A percentile compares a stretch with the other conserved stretches of the same genome.
These are phyloP conservation scores for Metridium senile DNA, from an alignment of 92 coral and sea anemone genomes.

Conservation along the genomic window DNA sequence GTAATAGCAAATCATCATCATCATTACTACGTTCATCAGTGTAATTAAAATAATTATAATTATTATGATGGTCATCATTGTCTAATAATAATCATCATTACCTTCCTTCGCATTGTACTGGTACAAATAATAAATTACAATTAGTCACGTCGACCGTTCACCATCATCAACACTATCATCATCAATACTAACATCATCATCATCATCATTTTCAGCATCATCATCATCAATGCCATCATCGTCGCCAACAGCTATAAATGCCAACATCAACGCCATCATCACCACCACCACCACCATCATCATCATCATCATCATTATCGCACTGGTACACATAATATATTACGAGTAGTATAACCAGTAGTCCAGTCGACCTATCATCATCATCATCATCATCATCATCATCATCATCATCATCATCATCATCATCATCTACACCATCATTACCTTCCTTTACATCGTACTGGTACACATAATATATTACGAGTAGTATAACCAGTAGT, in stretches of 20 bases:
- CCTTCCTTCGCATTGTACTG: background rate
- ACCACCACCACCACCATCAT: background rate
- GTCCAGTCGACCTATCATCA: constrained; percentile 69
- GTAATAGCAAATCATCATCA: no score
- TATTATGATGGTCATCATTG: no score
- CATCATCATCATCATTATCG: constrained; percentile 83
- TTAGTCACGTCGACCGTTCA: background rate
- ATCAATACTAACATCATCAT: background rate
- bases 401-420: no score
- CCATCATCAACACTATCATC: background rate
- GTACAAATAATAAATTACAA: background rate
- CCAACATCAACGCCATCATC: background rate
- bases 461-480: no score
- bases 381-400: constrained; percentile 37
- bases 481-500: no score
- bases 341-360: constrained; percentile 88
- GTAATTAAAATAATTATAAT: no score
- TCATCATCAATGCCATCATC: background rate
- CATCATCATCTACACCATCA: background rate
- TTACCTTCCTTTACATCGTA: constrained; percentile 91
- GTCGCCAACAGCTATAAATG: background rate
- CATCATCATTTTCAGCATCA: background rate
- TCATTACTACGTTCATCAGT: no score
- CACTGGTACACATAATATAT: constrained; percentile 91
- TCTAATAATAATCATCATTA: no score